Base-by-base conservation (phyloP, 2,113 vertebrate genomes). In the Bolborhynchus lineola region DNA sequence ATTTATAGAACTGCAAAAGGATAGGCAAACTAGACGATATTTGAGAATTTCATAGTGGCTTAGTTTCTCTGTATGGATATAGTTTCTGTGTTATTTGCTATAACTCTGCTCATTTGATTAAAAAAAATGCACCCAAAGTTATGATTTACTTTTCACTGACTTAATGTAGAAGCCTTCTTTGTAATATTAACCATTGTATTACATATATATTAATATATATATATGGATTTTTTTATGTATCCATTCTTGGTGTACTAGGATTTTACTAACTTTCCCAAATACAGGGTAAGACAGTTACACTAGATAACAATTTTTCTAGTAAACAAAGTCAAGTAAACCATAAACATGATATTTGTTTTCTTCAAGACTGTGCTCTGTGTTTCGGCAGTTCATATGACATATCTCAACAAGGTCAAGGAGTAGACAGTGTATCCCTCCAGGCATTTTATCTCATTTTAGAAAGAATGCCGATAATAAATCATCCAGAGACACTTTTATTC, bases 401-500 rank as follows among this genome's bases (percentile, higher is more conserved):
- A 96, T 95, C 93, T 91, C 94, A 92, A 42, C 86, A 95, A 96
- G 94, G 93, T 96, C 96, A 97, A 95, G 70, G 75, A 97, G 85
- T 91, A 86, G 42, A 10, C 62, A 33, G 5, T 82, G 64, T 78
- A 90, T 89, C 39, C 90, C 90, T 92, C 69, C 87, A 86, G 89
- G 95, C 55, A 86, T 96, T 96, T 89, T 78, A 93, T 87, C 91
- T 96, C 76, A 93, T 96, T 96, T 97, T 95, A 97, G 96, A 98
- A 90, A 91, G 95, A 97, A 92, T 97, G 88, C 82, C 97, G 92
- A 92, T 97, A 97, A 97, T 98, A 98, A 98, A 98, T 98, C 97
- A 98, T 96, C 91, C 87, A 92, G 95, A 97, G 98, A 97, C 96
- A 97, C 65, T 97, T 97, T 95, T 96, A 95, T 97, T 97, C 96